Base-by-base conservation (phyloP, 1,140 invertebrate species). In the Bombus terrestris region DNA sequence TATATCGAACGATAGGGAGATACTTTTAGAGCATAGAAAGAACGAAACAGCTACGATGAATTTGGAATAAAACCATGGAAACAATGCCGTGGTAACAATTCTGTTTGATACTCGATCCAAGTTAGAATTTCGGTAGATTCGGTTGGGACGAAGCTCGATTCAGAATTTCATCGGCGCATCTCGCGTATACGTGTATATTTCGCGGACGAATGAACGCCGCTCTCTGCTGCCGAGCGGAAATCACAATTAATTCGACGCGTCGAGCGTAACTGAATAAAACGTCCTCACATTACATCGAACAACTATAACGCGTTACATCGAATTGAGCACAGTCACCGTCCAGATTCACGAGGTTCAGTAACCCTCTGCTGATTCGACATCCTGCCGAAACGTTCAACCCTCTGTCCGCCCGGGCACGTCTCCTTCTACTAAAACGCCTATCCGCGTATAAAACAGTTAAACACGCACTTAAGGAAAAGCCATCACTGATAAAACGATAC, bases 241-340 rank as follows among this genome's bases (percentile, higher is more conserved):
- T 79, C 66, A 84, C 47, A 79, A 84, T 84, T 84, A 79, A 79
- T 47, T 79, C 82, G 47, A 35, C 64, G 74, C 35, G 22, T 59
- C n/a, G 22, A 83, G 12, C 62, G 28, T 43, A 62, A 78, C 43
- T 37, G n/a, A 39, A 37, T n/a, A 53, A 71, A 78, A 68, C 41
- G 41, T 43, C 3, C n/a, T n/a, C 62, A 8, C 73, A 35, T 77
- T 77, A n/a, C 64, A 39, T 68, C 12, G 18, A 22, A 57, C 37
- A 41, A 84, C 78, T 84, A 84, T 22, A 62, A 74, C 41, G 10
- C 35, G n/a, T 62, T 59, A 25, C 39, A 35, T 53, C 4, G 37
- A 53, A 59, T 57, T 10, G 68, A 28, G 9, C 28, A 39, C 22
- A 25, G 6, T 6, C 25, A 43, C 13, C 12, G 22, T 35, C 12